A percentile compares a stretch with the other conserved stretches of the same genome.
phyloP scores from a whole-genome alignment of 2,888 invertebrate genomes.

The Ophion obscuratus region DNA sequence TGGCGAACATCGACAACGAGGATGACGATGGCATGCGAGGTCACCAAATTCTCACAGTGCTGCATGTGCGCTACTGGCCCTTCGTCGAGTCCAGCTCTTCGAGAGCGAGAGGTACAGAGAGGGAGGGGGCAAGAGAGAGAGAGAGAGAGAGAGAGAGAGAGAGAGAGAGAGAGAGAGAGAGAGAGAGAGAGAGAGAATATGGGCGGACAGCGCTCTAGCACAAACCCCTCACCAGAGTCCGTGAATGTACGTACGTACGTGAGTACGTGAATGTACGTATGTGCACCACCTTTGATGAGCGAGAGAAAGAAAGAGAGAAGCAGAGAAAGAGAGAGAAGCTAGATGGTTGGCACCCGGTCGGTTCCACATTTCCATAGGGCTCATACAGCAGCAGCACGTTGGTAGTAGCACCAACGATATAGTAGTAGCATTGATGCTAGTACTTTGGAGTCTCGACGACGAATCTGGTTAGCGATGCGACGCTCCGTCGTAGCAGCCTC shows the following conservation, averaged over 20 bases:
- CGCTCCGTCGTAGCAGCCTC: constrained; percentile 53
- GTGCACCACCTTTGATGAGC: constrained; percentile 50
- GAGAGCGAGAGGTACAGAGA: not conserved
- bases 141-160: constrained; percentile 8
- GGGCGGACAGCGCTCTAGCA: constrained; percentile 36
- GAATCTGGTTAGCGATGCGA: constrained; percentile 63
- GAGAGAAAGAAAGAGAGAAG: constrained; percentile 45
- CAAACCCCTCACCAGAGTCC: constrained; percentile 36
- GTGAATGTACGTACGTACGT: no score
- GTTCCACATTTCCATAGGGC: constrained; percentile 41
- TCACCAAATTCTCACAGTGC: constrained; percentile 28
- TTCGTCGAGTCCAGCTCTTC: constrained; percentile 22
- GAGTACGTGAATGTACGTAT: no score
- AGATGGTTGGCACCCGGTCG: constrained; percentile 42
- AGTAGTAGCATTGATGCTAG: constrained; percentile 57
- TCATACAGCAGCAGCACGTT: constrained; percentile 48
- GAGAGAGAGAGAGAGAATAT: constrained; percentile 8
- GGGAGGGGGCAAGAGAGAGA: no score
- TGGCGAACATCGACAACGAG: constrained; percentile 54
- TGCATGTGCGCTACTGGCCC: constrained; percentile 28
- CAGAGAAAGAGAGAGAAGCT: constrained; percentile 18
- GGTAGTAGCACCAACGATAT: constrained; percentile 52
- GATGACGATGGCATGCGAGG: constrained; percentile 49
- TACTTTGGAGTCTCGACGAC: constrained; percentile 64
- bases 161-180: constrained; percentile 22